Conservation (phyloP, 1,140 invertebrate genomes). For the Drosophila tsacasi region DNA sequence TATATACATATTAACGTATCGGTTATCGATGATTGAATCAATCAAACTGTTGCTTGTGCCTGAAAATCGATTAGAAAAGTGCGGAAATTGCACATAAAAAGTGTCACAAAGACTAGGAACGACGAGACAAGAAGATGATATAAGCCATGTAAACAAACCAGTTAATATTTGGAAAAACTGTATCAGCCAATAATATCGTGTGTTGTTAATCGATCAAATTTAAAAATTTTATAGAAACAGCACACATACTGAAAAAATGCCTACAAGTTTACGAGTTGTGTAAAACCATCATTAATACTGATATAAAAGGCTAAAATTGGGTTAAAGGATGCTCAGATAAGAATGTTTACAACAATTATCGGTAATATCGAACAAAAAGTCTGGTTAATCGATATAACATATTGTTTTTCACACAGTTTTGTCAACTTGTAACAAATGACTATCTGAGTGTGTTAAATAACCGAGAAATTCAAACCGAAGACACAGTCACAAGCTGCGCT, state of each 20-base stretch:
- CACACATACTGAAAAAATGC: no score
- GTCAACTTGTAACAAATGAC: not conserved
- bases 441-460: conserved; percentile 1
- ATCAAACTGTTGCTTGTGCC: conserved; percentile 13
- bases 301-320: not conserved
- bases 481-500: not conserved
- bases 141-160: not conserved
- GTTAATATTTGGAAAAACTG: not conserved
- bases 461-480: not conserved
- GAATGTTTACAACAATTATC: not conserved
- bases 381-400: not conserved
- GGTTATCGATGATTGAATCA: conserved; percentile 33
- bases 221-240: no score
- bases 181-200: no score
- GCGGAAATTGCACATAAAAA: conserved; percentile 10
- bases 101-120: not conserved
- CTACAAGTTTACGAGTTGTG: not conserved
- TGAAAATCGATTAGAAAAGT: conserved; percentile 15
- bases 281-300: not conserved
- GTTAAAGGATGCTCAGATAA: not conserved
- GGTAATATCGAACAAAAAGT: not conserved
- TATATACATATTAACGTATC: conserved; percentile 18
- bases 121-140: not conserved
- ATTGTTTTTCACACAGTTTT: not conserved
- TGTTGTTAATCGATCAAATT: not conserved